These are phyloP conservation scores for Andrena trimmerana DNA, from an alignment of 2,888 invertebrate species.

Conservation along the genomic window DNA sequence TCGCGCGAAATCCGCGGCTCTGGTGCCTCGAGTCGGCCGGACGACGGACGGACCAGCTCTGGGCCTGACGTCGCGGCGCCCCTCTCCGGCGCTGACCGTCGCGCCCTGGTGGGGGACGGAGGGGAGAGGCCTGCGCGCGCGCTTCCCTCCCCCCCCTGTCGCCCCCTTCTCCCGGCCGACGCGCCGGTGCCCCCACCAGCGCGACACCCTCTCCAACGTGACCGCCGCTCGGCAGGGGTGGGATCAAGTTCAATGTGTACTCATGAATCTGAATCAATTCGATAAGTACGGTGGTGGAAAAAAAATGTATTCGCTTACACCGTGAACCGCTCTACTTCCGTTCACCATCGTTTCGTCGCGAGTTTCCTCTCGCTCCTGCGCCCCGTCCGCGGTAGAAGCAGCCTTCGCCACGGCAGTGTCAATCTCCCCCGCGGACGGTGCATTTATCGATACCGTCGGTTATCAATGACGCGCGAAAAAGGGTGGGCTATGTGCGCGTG, in stretches of 20 bases:
- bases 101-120: conserved; percentile 64
- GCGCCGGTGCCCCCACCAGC: conserved; percentile 24
- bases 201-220: conserved; percentile 19
- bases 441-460: neutral
- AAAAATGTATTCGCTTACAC: conserved; percentile 41
- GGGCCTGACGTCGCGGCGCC: conserved; percentile 80
- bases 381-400: neutral
- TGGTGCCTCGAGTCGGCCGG: conserved; percentile 83
- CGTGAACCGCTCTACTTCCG: conserved; percentile 40
- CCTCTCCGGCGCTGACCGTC: conserved; percentile 67
- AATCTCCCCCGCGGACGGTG: neutral
- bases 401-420: neutral
- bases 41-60: conserved; percentile 85
- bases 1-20: conserved; percentile 81
- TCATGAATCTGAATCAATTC: conserved; percentile 63
- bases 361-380: neutral
- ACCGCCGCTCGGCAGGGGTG: conserved; percentile 45
- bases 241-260: conserved; percentile 63
- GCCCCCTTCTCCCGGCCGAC: neutral
- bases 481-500: neutral
- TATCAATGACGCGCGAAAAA: neutral
- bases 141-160: conserved; percentile 37
- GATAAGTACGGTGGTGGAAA: conserved; percentile 44
- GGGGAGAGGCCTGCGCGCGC: conserved; percentile 71
- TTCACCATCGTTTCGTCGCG: conserved; percentile 15